Evolutionary conservation across 2,888 invertebrate species (phyloP).

Genomic region (Tetheella fluctuosa): DNA sequence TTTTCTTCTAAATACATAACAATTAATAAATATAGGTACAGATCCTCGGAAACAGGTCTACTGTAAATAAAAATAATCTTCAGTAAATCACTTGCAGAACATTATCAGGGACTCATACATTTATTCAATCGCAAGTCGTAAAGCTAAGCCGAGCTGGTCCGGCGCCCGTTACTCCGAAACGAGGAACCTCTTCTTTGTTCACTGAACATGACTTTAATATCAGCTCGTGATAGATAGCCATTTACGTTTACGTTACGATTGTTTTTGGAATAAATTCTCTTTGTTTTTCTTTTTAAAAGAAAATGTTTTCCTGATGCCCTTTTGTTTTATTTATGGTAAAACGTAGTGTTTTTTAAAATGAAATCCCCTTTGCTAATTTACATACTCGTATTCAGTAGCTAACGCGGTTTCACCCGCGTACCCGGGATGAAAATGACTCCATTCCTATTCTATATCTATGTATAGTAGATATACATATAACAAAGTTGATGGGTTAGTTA

Average conservation of each 20-base stretch:
- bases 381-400: no score
- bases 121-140: conserved; percentile 11
- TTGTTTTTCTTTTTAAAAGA: not conserved
- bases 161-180: not conserved
- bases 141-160: not conserved
- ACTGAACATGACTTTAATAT: not conserved
- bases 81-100: not conserved
- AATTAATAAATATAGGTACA: no score
- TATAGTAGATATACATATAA: no score
- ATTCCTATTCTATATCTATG: no score
- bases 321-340: no score
- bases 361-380: no score
- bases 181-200: not conserved
- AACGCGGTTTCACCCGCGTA: no score
- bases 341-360: no score
- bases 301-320: not conserved
- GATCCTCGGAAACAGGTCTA: not conserved
- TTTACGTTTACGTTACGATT: not conserved
- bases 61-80: not conserved
- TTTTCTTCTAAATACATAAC: no score
- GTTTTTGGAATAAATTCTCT: not conserved
- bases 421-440: no score
- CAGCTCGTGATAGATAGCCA: not conserved
- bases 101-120: conserved; percentile 8
- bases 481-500: no score